phyloP scores from a whole-genome alignment of 2,797 vertebrate genomes.

The Meriones psammophilus region DNA sequence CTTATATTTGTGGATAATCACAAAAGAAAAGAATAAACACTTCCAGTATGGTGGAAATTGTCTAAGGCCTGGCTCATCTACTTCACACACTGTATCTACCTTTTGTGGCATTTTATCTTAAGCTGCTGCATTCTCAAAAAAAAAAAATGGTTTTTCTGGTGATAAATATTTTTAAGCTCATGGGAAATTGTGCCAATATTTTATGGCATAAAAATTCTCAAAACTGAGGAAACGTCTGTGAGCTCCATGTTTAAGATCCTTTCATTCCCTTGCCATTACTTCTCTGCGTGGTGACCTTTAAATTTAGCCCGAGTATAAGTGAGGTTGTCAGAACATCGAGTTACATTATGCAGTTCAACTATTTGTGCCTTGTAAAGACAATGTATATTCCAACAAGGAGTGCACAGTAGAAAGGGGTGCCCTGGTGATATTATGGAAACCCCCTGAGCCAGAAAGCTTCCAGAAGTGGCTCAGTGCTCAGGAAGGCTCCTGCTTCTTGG shows the following conservation, averaged over 20 bases:
- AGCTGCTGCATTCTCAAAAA: not conserved
- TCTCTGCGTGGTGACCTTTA: slow-evolving; percentile 79
- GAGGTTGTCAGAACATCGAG: slow-evolving; percentile 80
- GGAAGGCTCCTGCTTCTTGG: slow-evolving; percentile 61
- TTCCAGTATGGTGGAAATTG: not conserved
- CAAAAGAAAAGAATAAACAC: not conserved
- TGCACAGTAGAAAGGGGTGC: not conserved
- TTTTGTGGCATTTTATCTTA: slow-evolving; percentile 30
- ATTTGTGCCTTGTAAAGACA: slow-evolving; percentile 72
- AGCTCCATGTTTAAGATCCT: slow-evolving; percentile 54
- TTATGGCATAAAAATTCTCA: slow-evolving; percentile 41
- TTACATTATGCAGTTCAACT: slow-evolving; percentile 69
- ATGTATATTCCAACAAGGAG: not conserved
- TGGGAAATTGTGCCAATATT: slow-evolving; percentile 36
- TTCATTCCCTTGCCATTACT: slow-evolving; percentile 67
- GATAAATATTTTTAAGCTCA: slow-evolving; percentile 26
- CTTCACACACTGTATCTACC: not conserved
- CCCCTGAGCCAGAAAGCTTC: not conserved
- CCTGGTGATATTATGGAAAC: slow-evolving; percentile 57
- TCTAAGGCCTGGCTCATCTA: not conserved
- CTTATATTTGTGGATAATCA: not conserved
- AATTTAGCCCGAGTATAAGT: slow-evolving; percentile 71
- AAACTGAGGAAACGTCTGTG: slow-evolving; percentile 39
- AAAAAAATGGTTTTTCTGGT: not conserved
- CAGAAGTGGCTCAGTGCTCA: slow-evolving; percentile 48